Evolutionary conservation across 92 coral and sea anemone genomes (phyloP).

Genomic region (Anthopleura xanthogrammica): DNA sequence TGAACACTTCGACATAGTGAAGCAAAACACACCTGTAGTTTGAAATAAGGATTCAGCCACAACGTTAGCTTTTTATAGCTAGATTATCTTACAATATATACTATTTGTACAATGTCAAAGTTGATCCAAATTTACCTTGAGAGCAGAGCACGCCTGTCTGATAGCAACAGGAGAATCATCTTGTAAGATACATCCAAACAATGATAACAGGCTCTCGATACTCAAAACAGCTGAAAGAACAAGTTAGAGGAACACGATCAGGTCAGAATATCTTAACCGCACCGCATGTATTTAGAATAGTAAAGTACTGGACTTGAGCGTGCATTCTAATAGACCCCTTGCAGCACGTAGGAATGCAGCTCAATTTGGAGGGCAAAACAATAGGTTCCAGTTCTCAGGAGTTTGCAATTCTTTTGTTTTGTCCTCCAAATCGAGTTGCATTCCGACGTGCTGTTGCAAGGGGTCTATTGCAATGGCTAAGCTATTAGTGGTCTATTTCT

Average conservation of each 20-base stretch:
- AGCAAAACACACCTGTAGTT: slow-evolving; percentile 67
- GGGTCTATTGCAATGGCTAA: too few species aligned
- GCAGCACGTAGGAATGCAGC: too few species aligned
- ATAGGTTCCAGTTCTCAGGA: too few species aligned
- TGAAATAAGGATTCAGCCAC: neutral
- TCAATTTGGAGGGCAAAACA: too few species aligned
- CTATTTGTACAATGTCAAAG: neutral
- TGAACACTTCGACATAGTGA: slow-evolving; percentile 79
- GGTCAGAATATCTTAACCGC: neutral
- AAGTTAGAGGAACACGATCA: neutral
- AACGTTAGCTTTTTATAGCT: too few species aligned
- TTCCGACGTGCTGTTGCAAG: too few species aligned
- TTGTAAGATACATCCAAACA: slow-evolving; percentile 66
- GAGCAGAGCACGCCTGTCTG: slow-evolving; percentile 80
- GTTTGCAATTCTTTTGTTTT: too few species aligned
- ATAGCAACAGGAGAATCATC: slow-evolving; percentile 91
- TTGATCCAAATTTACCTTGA: slow-evolving; percentile 55
- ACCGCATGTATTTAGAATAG: too few species aligned
- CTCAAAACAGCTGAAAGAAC: slow-evolving; percentile 55
- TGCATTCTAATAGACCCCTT: too few species aligned
- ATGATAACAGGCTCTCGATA: slow-evolving; percentile 67
- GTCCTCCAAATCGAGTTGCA: too few species aligned
- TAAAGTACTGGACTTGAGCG: too few species aligned
- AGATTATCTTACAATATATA: neutral
- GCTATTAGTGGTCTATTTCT: too few species aligned